Conservation (phyloP, 2,888 invertebrate species). For the Acanthopleura granulata region DNA sequence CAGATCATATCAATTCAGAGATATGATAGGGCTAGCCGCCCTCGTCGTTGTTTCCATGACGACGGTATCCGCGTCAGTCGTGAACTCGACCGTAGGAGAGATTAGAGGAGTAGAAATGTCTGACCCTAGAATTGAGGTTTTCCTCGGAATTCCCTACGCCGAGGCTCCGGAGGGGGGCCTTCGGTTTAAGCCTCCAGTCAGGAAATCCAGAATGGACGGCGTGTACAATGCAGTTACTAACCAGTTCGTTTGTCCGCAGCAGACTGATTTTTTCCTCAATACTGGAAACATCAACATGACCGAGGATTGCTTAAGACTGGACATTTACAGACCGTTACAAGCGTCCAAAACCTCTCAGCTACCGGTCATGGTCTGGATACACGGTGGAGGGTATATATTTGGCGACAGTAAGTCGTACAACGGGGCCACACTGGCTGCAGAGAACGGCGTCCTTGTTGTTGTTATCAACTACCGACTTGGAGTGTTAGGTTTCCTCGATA, state of each 20-base stretch:
- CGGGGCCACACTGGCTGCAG: neutral
- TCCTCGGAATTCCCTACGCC: conserved; percentile 18
- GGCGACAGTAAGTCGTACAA: neutral
- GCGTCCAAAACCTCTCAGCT: neutral
- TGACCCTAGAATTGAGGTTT: neutral
- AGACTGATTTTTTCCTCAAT: neutral
- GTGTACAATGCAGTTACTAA: neutral
- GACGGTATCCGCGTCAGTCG: neutral
- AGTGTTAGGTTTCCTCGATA: neutral
- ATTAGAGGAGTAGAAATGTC: neutral
- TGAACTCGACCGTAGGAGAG: neutral
- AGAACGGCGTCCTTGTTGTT: neutral
- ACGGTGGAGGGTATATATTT: neutral
- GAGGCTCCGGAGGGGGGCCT: conserved; percentile 4
- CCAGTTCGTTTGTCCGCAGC: neutral
- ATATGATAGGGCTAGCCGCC: no score
- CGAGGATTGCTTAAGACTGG: conserved; percentile 6
- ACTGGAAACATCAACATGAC: neutral
- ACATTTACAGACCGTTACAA: neutral
- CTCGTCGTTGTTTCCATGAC: neutral
- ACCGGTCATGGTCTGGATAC: conserved; percentile 18
- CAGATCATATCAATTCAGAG: no score
- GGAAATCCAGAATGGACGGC: neutral
- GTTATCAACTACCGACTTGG: conserved; percentile 3
- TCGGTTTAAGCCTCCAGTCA: conserved; percentile 19